Base-by-base conservation (phyloP, 2,797 vertebrate species). In the Coreius guichenoti region DNA sequence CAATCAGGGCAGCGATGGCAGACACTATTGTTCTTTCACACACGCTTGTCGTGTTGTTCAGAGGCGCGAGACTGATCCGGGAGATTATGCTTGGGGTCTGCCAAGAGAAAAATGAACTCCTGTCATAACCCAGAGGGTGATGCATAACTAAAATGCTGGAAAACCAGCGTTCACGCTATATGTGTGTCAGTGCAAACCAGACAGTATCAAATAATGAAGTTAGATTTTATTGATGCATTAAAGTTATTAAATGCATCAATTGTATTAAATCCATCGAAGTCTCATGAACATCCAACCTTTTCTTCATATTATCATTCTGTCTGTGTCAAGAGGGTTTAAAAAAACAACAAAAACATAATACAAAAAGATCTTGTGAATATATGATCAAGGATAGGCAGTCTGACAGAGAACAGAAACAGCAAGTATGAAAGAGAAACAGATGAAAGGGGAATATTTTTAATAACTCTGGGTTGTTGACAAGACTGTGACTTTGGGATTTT, bases 21-120 rank as follows among this genome's bases (percentile, higher is more conserved):
- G 21, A n/a, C 23, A 7, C 29, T 56, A 29, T 45, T 81, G 51
- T 31, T 82, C 17, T 31, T 7, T 45, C 80, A 61, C 36, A 39
- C 47, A 56, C 23, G 43, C 63, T 17, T 69, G 61, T 63, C 56
- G 1, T 54, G 31, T 63, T 36, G 36, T 39, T 76, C 43, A 77
- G 61, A 76, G 61, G 21, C 9, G 43, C 5, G 6, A 76, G 70
- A 83, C 61, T 49, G 72, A 83, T 51, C 29, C 14, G 11, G 17
- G 45, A 75, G 82, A 65, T 76, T 63, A 68, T 58, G 47, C 29
- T n/a, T 61, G 58, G 23, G 45, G 43, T 76, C 11, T 75, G 82
- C 45, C 56, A 83, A 47, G 26, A 54, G 23, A 54, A 83, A 81
- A 77, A 56, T 77, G 1, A 68, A 8, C 73, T 67, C 14, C 29